Evolutionary conservation across 2,888 invertebrate genomes (phyloP).

Genomic region (Sussaba pulchella): DNA sequence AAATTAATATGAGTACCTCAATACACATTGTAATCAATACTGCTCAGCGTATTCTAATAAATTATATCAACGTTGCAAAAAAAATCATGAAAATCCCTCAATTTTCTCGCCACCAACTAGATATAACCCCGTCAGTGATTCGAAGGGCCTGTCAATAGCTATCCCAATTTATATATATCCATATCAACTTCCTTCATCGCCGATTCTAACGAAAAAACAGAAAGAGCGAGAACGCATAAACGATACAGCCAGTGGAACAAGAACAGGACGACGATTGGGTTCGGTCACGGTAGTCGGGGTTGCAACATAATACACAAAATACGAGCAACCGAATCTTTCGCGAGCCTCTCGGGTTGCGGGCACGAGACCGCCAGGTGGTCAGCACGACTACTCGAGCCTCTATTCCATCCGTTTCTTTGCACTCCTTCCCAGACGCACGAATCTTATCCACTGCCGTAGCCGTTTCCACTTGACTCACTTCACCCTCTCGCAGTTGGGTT

Average conservation of each 20-base stretch:
- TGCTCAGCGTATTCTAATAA: too few relatives aligned
- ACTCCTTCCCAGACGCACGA: conserved; percentile 45
- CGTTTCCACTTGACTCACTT: conserved; percentile 17
- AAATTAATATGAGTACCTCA: too few relatives aligned
- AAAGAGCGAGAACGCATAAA: too few relatives aligned
- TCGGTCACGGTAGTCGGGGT: conserved; percentile 47
- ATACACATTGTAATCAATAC: too few relatives aligned
- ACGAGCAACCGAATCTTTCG: conserved; percentile 76
- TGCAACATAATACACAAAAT: conserved; percentile 74
- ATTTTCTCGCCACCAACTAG: too few relatives aligned
- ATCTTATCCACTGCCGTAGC: conserved; percentile 37
- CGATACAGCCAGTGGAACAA: background rate
- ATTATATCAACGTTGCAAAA: too few relatives aligned
- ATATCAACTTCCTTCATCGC: background rate
- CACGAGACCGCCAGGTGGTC: conserved; percentile 79
- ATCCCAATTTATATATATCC: background rate
- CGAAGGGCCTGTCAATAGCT: background rate
- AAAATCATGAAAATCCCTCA: too few relatives aligned
- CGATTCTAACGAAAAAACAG: background rate
- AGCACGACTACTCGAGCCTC: conserved; percentile 69
- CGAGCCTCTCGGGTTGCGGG: conserved; percentile 76
- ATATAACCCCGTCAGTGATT: too few relatives aligned
- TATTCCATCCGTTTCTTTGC: conserved; percentile 49
- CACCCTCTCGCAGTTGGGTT: background rate
- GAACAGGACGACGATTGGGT: conserved; percentile 28